Evolutionary conservation across 1,140 invertebrate genomes (phyloP).

Genomic region (Araneus ventricosus): DNA sequence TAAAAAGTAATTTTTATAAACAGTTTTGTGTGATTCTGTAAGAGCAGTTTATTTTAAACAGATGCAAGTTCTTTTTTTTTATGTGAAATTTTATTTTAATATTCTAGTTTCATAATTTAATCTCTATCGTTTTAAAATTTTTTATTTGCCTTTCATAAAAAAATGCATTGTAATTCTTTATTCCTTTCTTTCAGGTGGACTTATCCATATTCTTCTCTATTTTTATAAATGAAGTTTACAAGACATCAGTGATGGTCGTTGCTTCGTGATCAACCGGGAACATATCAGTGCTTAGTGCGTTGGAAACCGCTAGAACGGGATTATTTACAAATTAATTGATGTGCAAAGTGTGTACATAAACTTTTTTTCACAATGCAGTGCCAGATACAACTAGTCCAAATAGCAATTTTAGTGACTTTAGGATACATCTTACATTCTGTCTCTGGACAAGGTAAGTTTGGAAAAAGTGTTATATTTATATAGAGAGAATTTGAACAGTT

Average conservation of each 20-base stretch:
- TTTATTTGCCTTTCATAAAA: too few relatives aligned
- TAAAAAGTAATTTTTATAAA: too few relatives aligned
- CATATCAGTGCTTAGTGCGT: constrained; percentile 29
- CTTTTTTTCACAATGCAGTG: constrained; percentile 49
- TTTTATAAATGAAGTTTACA: not conserved
- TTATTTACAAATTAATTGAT: not conserved
- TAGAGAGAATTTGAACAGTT: too few relatives aligned
- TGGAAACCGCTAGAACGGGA: not conserved
- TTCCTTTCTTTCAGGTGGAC: not conserved
- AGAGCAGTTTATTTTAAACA: too few relatives aligned
- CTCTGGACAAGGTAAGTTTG: constrained; percentile 56
- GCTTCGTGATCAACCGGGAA: not conserved
- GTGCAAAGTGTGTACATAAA: constrained; percentile 54
- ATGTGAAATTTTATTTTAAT: too few relatives aligned
- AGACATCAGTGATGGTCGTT: not conserved
- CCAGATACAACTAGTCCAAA: constrained; percentile 59
- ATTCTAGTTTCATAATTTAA: too few relatives aligned
- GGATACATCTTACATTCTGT: constrained; percentile 53
- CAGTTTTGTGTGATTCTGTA: too few relatives aligned
- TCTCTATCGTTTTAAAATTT: too few relatives aligned
- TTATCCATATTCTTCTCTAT: not conserved
- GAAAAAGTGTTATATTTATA: too few relatives aligned
- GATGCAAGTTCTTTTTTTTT: too few relatives aligned
- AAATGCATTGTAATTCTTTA: not conserved
- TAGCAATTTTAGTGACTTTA: constrained; percentile 63